Base-by-base conservation (phyloP, 1,140 invertebrate species). In the Meloidogyne exigua region DNA sequence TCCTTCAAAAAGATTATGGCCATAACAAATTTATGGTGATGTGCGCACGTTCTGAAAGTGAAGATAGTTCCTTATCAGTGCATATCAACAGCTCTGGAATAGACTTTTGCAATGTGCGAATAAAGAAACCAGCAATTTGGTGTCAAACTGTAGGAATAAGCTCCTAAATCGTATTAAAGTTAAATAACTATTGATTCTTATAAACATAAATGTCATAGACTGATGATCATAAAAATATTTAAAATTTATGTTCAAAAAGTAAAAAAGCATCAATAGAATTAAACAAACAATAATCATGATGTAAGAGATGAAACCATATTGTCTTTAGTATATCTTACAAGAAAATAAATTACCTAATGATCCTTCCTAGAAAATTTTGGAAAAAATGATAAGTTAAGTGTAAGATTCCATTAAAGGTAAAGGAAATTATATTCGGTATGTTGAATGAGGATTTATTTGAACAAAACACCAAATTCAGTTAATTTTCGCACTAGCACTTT, bases 51-150 rank as follows among this genome's bases (percentile, higher is more conserved):
- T 42, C 13, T 57, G 70, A 23, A 32, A 12, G 39, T 9, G 9
- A n/a, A n/a, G 25, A 62, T 28, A 42, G 15, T 26, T 13, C 18
- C 10, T n/a, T 72, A 62, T 23, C 65, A 18, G 13, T 72, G 13
- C 9, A 44, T 12, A 32, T 72, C 13, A 39, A 62, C 42, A 72
- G 70, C 28, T 62, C 70, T 62, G 70, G 70, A 10, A 18, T 32
- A 23, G 26, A 57, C 42, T 72, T 72, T 25, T 72, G 70, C 18
- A 72, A 72, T 72, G 69, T 71, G 4, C 69, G 25, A 12, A 36
- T 57, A 12, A 39, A 67, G 15, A 36, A 39, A 39, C 70, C 25
- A 2, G 9, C 42, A n/a, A 21, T 72, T 10, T 72, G 70, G 70
- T 72, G 70, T 18, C 70, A 72, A 3, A 36, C 70, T 15, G 11